These are phyloP conservation scores for Dendrolimus kikuchii DNA, from an alignment of 1,140 invertebrate species.

Conservation along the genomic window DNA sequence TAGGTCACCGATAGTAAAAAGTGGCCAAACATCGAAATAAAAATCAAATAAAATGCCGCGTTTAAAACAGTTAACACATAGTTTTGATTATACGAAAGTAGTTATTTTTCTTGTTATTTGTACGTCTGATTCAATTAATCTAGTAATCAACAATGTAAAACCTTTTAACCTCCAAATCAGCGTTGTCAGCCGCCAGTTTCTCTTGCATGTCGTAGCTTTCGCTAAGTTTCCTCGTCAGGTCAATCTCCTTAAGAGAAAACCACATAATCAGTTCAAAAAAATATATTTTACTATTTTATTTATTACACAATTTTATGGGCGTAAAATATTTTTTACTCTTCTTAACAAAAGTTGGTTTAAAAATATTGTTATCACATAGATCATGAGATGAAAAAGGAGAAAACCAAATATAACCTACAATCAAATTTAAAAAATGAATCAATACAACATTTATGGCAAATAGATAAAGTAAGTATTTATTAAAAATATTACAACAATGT, in stretches of 20 bases:
- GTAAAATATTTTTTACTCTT: too few relatives aligned
- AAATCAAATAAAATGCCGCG: background rate
- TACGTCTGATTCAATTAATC: background rate
- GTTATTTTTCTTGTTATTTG: background rate
- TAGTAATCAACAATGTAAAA: slow-evolving; percentile 22
- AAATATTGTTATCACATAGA: too few relatives aligned
- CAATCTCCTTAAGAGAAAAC: slow-evolving; percentile 57
- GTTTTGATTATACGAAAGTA: background rate
- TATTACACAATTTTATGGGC: slow-evolving; percentile 5
- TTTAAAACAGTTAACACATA: background rate
- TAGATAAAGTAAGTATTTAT: too few relatives aligned
- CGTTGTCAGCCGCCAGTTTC: slow-evolving; percentile 75
- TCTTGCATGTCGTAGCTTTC: slow-evolving; percentile 77
- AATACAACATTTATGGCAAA: too few relatives aligned
- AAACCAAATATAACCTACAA: too few relatives aligned
- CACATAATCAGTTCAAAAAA: slow-evolving; percentile 17
- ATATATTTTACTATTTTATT: slow-evolving; percentile 24
- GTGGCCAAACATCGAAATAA: too few relatives aligned
- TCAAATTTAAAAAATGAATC: too few relatives aligned
- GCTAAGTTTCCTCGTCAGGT: slow-evolving; percentile 69
- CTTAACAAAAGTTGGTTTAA: too few relatives aligned
- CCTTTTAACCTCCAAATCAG: slow-evolving; percentile 75
- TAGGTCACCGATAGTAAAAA: too few relatives aligned
- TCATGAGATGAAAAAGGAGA: too few relatives aligned
- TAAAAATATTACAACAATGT: too few relatives aligned